Evolutionary conservation across 2,888 invertebrate species (phyloP), one percentile per base, ranked within the genome.

Genomic region (Diaperis boleti): DNA sequence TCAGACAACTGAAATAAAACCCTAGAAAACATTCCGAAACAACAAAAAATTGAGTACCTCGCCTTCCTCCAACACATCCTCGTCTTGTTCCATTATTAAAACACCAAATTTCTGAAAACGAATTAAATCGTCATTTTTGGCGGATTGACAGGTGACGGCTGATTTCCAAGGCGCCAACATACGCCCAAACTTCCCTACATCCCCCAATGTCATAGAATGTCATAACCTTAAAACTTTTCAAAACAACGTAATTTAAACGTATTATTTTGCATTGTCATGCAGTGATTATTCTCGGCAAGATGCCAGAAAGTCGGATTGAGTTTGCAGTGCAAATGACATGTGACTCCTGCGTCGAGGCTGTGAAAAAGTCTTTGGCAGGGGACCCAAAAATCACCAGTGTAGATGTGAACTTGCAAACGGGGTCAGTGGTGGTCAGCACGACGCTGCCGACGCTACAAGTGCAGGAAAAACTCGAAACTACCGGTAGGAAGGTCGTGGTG

Each of bases 401-500:
- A 15, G 75, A 80, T 66, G 85, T 89, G 11, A 79, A 86, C 55
- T 83, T 88, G 54, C 85, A 86, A 65, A 84, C 85, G 47, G 88
- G 89, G n/a, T 87, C 87, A 0, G 87, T 93, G 1, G 77, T 92
- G 59, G 85, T 93, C 0, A 88, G 91, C 63, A 89, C 90, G 0
- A 83, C 81, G 0, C 77, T 92, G 20, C 86, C 91, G 0, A 87
- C 88, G 1, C 76, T 84, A 1, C 82, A 85, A 29, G 75, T 89
- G 22, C 85, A 88, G 3, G 72, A 85, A 1, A 79, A 82, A 69
- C 74, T 83, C 0, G 77, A 81, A 71, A 65, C 70, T 6, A 89
- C 91, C 0, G 95, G 95, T 0, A 86, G 84, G 61, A 85, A 88
- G 68, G 92, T 91, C 1, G 91, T 94, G 0, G 79, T 95, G 0